These are phyloP conservation scores for Pocillopora meandrina DNA, from an alignment of 92 coral and sea anemone genomes.

Conservation along the genomic window DNA sequence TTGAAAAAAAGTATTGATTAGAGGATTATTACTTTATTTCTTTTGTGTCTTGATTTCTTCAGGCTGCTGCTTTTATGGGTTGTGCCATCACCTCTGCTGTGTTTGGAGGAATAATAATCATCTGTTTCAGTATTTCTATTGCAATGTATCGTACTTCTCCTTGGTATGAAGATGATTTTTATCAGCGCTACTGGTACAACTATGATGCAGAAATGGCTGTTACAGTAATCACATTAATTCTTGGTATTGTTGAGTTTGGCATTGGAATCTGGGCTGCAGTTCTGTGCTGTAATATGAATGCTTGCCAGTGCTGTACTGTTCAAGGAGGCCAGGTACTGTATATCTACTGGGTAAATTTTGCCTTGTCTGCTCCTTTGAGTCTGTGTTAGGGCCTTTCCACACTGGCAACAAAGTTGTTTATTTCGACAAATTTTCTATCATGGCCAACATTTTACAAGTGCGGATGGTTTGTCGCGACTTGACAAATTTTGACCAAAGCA, in stretches of 20 bases:
- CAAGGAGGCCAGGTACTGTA: slow-evolving; percentile 1
- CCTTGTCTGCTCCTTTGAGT: neutral
- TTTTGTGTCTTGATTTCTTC: neutral
- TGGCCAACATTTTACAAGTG: too few species aligned
- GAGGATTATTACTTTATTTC: too few species aligned
- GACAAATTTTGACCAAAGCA: too few species aligned
- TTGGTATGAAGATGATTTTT: neutral
- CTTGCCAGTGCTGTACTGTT: slow-evolving; percentile 5
- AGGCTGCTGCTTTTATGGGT: slow-evolving; percentile 43
- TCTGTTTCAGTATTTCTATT: slow-evolving; percentile 17
- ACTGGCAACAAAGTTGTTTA: too few species aligned
- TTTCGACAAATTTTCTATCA: too few species aligned
- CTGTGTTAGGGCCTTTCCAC: too few species aligned
- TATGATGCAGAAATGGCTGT: slow-evolving; percentile 33
- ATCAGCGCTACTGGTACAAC: neutral
- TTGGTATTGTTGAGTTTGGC: slow-evolving; percentile 36
- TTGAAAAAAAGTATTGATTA: too few species aligned
- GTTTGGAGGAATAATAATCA: slow-evolving; percentile 30
- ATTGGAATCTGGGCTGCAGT: slow-evolving; percentile 44
- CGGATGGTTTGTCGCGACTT: too few species aligned
- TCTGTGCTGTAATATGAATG: slow-evolving; percentile 3
- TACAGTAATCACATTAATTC: slow-evolving; percentile 27
- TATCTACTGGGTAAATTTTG: neutral
- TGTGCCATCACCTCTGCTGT: slow-evolving; percentile 33
- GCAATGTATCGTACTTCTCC: neutral